phyloP scores from a whole-genome alignment of 2,113 vertebrate genomes.

The Acanthochromis polyacanthus region DNA sequence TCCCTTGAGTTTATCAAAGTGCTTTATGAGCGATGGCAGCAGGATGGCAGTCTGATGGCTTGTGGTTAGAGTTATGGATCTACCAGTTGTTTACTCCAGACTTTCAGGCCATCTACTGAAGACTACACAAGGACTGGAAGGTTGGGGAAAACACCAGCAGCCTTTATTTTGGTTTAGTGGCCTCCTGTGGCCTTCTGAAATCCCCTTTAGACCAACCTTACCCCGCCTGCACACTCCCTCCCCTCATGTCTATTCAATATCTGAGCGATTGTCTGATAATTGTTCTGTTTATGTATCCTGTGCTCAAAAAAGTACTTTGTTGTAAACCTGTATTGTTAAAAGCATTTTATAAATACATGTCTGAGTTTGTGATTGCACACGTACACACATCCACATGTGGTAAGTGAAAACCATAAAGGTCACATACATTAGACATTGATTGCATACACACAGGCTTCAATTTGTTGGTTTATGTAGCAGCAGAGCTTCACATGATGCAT shows the following conservation, averaged over 20 bases:
- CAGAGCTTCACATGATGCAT: not conserved
- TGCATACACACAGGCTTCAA: not conserved
- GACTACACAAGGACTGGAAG: slow-evolving; percentile 12
- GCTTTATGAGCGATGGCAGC: slow-evolving; percentile 23
- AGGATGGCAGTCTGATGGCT: slow-evolving; percentile 26
- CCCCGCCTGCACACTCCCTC: slow-evolving; percentile 22
- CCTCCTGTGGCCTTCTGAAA: slow-evolving; percentile 57
- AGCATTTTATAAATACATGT: slow-evolving; percentile 52
- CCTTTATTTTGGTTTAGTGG: slow-evolving; percentile 65
- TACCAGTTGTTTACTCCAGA: slow-evolving; percentile 60
- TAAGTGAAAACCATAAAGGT: not conserved
- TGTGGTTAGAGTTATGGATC: slow-evolving; percentile 44
- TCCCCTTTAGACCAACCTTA: slow-evolving; percentile 45
- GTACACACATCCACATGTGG: not conserved
- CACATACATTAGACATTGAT: not conserved
- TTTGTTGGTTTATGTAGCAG: not conserved
- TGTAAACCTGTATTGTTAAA: slow-evolving; percentile 61
- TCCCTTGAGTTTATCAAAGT: slow-evolving; percentile 46
- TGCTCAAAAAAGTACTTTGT: slow-evolving; percentile 62
- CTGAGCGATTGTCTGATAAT: slow-evolving; percentile 60
- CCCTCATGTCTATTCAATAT: slow-evolving; percentile 45
- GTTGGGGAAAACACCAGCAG: slow-evolving; percentile 56
- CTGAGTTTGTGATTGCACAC: not conserved
- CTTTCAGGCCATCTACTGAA: slow-evolving; percentile 47
- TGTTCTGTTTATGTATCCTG: slow-evolving; percentile 61